Conservation (phyloP, 2,888 invertebrate species). For the Nasonovia ribisnigri region DNA sequence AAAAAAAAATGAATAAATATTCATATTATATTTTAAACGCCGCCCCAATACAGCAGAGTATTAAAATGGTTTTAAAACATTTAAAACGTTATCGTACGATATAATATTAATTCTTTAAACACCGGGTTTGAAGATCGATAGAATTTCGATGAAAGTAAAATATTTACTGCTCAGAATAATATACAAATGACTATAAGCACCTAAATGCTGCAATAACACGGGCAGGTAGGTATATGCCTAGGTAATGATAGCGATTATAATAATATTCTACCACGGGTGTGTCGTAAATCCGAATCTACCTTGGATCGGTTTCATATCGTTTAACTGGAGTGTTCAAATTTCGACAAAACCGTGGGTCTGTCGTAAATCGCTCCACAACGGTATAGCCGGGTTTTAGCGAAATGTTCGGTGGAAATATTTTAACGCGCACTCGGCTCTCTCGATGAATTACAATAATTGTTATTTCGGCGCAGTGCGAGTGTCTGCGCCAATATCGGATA, state of each 20-base stretch:
- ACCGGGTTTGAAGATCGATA: background rate
- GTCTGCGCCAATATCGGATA: background rate
- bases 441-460: constrained; percentile 14
- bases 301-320: background rate
- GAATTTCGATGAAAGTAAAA: no score
- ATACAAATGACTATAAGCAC: background rate
- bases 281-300: background rate
- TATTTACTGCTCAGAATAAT: no score
- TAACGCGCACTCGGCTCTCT: background rate
- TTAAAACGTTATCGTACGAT: background rate
- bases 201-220: no score
- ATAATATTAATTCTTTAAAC: background rate
- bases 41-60: background rate
- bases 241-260: background rate
- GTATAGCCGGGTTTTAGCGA: background rate
- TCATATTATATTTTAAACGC: no score
- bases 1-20: no score
- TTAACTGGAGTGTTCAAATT: background rate
- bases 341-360: background rate
- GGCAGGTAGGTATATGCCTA: no score
- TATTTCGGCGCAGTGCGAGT: background rate
- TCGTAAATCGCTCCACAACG: background rate
- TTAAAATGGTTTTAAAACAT: background rate
- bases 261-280: background rate
- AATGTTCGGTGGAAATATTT: background rate